These are phyloP conservation scores for Tringa solitaria DNA, from an alignment of 2,113 vertebrate species.

Conservation along the genomic window DNA sequence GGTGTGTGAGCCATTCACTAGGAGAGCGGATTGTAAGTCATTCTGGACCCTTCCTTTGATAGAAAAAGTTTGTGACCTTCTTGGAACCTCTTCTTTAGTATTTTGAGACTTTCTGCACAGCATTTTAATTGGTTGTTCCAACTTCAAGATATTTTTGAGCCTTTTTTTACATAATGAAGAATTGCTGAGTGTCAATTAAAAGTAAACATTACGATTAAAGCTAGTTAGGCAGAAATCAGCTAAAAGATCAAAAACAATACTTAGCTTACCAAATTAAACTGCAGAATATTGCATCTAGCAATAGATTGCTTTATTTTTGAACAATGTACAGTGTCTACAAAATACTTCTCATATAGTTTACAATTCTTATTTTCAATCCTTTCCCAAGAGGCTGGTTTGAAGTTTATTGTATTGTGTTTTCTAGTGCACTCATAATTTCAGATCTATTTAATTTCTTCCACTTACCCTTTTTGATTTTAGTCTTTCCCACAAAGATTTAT, in stretches of 20 bases:
- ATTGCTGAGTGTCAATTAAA: not conserved
- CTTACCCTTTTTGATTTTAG: not conserved
- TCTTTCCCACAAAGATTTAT: not conserved
- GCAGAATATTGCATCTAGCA: not conserved
- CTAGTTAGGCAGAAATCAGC: constrained; percentile 19
- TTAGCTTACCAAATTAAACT: not conserved
- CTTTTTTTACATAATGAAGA: not conserved
- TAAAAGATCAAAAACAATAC: not conserved
- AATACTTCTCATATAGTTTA: not conserved
- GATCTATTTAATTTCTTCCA: constrained; percentile 14
- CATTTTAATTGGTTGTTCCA: not conserved
- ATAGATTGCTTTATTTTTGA: constrained; percentile 21
- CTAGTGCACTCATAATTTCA: not conserved
- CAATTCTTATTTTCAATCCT: constrained; percentile 7
- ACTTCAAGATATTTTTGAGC: not conserved
- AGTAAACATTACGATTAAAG: constrained; percentile 37
- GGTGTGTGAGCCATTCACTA: not conserved
- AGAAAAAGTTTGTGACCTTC: not conserved
- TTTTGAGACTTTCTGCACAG: not conserved
- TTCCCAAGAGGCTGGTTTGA: not conserved
- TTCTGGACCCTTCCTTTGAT: not conserved
- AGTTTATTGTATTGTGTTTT: not conserved
- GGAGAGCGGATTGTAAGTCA: not conserved
- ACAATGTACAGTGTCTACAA: not conserved
- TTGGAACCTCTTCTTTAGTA: not conserved